Percentiles rank a stretch among this genome's conserved stretches.
These are phyloP conservation scores for Tromatobia lineatoria DNA, from an alignment of 2,888 invertebrate species.

Conservation along the genomic window DNA sequence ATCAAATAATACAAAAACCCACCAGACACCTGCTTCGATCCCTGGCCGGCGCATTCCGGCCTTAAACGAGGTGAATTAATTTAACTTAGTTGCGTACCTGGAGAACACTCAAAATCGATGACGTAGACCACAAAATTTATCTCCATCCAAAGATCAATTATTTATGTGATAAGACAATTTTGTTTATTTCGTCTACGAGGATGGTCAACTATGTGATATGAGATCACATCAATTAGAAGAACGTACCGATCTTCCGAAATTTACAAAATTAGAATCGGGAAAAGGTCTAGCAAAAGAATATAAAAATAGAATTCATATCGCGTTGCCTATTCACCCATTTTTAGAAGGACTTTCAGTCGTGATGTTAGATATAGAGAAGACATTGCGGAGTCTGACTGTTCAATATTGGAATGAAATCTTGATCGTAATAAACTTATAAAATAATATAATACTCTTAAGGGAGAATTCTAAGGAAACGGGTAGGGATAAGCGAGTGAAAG, in stretches of 20 bases:
- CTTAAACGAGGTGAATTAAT: no score
- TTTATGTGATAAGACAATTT: constrained; percentile 40
- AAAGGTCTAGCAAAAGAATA: background rate
- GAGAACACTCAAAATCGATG: no score
- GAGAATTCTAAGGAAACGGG: no score
- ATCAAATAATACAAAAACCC: no score
- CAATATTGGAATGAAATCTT: no score
- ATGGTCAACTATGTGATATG: constrained; percentile 30
- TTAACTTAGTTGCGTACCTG: no score
- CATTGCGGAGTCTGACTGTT: background rate
- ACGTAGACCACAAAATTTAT: constrained; percentile 16
- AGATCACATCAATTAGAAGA: constrained; percentile 24
- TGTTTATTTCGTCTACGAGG: constrained; percentile 22
- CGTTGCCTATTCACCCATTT: constrained; percentile 17
- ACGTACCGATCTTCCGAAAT: constrained; percentile 8
- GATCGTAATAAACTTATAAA: no score
- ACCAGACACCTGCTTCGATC: no score
- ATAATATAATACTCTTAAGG: no score
- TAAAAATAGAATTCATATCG: constrained; percentile 35
- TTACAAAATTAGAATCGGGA: constrained; percentile 8
- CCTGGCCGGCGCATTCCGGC: no score
- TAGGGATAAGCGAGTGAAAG: no score
- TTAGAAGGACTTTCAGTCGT: background rate
- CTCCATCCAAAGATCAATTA: constrained; percentile 40
- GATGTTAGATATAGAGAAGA: background rate